Conservation (phyloP, 2,797 vertebrate species). For the Bucorvus abyssinicus region DNA sequence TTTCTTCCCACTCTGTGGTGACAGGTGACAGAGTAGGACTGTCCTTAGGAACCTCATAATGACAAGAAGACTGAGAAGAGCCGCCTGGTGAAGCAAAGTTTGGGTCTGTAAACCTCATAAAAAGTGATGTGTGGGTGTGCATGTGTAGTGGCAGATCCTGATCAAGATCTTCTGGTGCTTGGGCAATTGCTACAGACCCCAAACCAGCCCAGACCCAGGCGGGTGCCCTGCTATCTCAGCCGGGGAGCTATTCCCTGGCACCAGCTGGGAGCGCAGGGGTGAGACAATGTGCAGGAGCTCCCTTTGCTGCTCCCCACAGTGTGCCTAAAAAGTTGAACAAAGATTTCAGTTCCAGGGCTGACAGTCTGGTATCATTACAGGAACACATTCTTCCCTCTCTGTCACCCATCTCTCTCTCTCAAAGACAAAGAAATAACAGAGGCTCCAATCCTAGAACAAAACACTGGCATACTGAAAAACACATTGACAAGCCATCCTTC, state of each 20-base stretch:
- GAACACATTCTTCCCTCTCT: not conserved
- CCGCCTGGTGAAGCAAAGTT: accelerated
- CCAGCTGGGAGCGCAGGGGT: not conserved
- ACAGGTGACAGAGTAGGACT: not conserved
- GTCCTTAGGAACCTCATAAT: not conserved
- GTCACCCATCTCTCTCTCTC: not conserved
- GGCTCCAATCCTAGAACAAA: constrained; percentile 17
- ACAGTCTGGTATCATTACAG: not conserved
- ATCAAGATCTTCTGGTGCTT: not conserved
- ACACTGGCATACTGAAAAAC: not conserved
- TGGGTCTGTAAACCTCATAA: not conserved
- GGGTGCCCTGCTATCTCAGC: not conserved
- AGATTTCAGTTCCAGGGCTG: not conserved
- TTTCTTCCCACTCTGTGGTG: not conserved
- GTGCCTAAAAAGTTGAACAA: not conserved
- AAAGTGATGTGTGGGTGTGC: not conserved
- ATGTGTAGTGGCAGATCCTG: not conserved
- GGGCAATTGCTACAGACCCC: not conserved
- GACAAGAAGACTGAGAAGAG: not conserved
- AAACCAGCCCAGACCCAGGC: not conserved
- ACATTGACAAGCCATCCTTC: not conserved
- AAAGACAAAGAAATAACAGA: not conserved
- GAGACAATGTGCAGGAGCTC: not conserved
- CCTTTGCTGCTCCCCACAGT: not conserved
- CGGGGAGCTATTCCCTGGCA: not conserved